Base-by-base conservation (phyloP, 2,797 vertebrate species). In the Muscicapa striata region DNA sequence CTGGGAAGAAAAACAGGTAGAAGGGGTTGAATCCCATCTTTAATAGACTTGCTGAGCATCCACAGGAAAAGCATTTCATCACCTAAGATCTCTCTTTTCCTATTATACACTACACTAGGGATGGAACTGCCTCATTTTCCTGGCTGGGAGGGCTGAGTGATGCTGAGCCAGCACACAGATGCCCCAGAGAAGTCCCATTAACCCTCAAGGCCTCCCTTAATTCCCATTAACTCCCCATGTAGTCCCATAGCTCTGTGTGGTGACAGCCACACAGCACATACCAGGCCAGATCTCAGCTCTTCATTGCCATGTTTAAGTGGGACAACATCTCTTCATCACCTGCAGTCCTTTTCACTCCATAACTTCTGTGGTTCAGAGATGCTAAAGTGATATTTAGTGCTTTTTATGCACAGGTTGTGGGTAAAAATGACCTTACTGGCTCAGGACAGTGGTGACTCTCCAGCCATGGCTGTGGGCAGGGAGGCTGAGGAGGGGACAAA, bases 71-170 rank as follows among this genome's bases (percentile, higher is more conserved):
- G 45, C 1, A 38, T 30, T 79, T 63, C 4, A 29, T 84, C 52
- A 5, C 29, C 27, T 46, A 3, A 10, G 34, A 27, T 6, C 13
- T 38, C 26, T 64, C 43, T 69, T 66, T 41, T 19, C 48, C 10
- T 49, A 0, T 73, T 49, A 54, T 0, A 9, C 27, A 14, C 46
- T 58, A 9, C 19, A 13, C 29, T 16, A 14, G 30, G 63, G 41
- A 4, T 81, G 70, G 40, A 62, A 3, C 67, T 72, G 36, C 46
- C 43, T 41, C 1, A 11, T 55, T 82, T 69, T 63, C 22, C n/a
- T 68, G 32, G 4, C 34, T 41, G 52, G n/a, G 13, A 66, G 34
- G 61, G n/a, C 36, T 36, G 29, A n/a, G 55, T 26, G 27, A 11
- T 61, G 74, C 63, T 75, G 41, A 77, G 27, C 51, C 64, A 76